Evolutionary conservation across 2,888 invertebrate genomes (phyloP).

Genomic region (Morpho deidamia): DNA sequence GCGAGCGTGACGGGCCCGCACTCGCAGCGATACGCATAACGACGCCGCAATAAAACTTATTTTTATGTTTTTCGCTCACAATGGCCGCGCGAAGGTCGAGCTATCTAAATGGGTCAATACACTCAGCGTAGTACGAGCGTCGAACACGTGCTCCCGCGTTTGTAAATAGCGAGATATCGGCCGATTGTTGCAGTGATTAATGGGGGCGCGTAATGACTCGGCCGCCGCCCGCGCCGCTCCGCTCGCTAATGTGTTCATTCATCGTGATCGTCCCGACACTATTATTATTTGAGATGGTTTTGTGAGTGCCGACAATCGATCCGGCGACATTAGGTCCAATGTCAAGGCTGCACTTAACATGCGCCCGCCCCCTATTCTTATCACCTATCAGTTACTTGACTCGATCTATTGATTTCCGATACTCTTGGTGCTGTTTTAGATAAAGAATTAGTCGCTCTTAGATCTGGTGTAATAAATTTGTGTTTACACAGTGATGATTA

Average conservation of each 20-base stretch:
- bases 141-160: constrained; percentile 76
- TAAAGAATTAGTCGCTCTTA: too few relatives aligned
- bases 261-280: constrained; percentile 69
- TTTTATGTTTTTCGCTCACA: constrained; percentile 79
- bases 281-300: constrained; percentile 73
- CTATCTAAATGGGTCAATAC: constrained; percentile 79
- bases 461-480: too few relatives aligned
- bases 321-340: constrained; percentile 69
- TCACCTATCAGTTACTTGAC: constrained; percentile 22
- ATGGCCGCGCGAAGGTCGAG: constrained; percentile 79
- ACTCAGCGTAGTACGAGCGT: constrained; percentile 75
- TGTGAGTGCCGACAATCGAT: constrained; percentile 66
- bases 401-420: neutral
- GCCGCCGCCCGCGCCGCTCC: constrained; percentile 43
- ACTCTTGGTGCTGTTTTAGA: neutral
- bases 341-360: constrained; percentile 74
- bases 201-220: constrained; percentile 76
- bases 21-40: constrained; percentile 72
- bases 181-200: constrained; percentile 79
- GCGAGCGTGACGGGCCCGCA: constrained; percentile 57
- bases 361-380: constrained; percentile 49
- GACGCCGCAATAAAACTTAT: constrained; percentile 78
- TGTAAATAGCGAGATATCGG: constrained; percentile 79
- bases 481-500: too few relatives aligned
- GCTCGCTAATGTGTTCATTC: constrained; percentile 72